Evolutionary conservation across 1,140 invertebrate species (phyloP), one percentile per base, ranked within the genome.

Genomic region (Drosophila tani): DNA sequence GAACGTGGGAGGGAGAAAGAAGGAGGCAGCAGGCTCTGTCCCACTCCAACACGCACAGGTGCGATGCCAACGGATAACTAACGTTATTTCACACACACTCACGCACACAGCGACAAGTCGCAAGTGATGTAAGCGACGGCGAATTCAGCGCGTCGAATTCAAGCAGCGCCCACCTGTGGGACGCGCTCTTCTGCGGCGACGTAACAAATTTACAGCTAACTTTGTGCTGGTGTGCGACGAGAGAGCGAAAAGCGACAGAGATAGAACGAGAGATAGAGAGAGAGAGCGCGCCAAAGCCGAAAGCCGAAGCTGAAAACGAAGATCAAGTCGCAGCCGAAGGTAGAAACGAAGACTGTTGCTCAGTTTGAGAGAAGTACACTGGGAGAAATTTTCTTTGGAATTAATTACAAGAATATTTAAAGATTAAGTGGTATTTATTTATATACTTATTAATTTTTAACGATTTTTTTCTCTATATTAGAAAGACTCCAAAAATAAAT

Each of bases 181-280:
- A 59, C 68, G 14, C 27, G 46, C 46, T 68, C 53, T 66, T 50
- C 41, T 67, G 75, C 69, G 76, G 68, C 81, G 75, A 90, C 82
- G 82, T 91, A 91, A 88, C 90, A 85, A 91, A 91, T 91, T 91
- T 91, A 91, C 90, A 91, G 90, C 90, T 91, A 91, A 78, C 80
- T 92, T 90, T 91, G 53, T 66, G 45, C 50, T 65, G 75, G 90
- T 91, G 69, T 91, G 83, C 63, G 82, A 35, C 60, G 41, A 78
- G 29, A 57, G 53, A 62, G 65, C 50, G 27, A 62, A 11, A 65
- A 57, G 45, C 8, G 53, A 56, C 35, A 40, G 35, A n/a, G 53
- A 40, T 24, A 65, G 65, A 47, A 47, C 19, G n/a, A 53, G 57
- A 58, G 47, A 2, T 14, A 15, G 24, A 58, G 55, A 46, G n/a